Evolutionary conservation across 1,140 invertebrate species (phyloP).

Genomic region (Drosophila nigrodunni): DNA sequence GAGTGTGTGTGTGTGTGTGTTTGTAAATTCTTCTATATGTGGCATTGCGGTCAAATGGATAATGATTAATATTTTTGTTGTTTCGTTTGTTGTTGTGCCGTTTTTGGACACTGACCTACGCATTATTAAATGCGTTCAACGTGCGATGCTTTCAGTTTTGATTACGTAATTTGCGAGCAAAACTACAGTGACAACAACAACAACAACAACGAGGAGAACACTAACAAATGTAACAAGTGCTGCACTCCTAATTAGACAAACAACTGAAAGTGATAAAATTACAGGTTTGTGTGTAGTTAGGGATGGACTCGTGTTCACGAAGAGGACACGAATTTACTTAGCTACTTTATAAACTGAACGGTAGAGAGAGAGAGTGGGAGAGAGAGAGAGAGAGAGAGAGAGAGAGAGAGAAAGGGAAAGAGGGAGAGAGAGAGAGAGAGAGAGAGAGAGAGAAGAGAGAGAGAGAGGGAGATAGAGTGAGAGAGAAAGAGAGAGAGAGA

Average conservation of each 20-base stretch:
- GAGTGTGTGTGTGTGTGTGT: not conserved
- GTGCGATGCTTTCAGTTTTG: conserved; percentile 6
- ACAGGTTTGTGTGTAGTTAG: conserved; percentile 1
- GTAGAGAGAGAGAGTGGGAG: too few species aligned
- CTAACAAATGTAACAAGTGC: not conserved
- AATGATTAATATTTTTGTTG: not conserved
- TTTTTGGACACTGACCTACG: conserved; percentile 39
- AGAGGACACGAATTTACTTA: too few species aligned
- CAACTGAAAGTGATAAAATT: conserved; percentile 21
- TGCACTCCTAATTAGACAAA: conserved; percentile 22
- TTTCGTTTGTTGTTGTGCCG: not conserved
- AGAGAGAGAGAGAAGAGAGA: too few species aligned
- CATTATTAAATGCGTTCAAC: not conserved
- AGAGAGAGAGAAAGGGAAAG: too few species aligned
- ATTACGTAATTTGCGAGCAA: conserved; percentile 23
- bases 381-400: too few species aligned
- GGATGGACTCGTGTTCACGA: not conserved
- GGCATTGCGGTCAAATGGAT: conserved; percentile 18
- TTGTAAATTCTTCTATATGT: not conserved
- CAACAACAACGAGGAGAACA: not conserved
- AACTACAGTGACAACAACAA: conserved; percentile 11
- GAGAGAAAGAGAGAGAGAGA: too few species aligned
- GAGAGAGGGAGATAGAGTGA: too few species aligned
- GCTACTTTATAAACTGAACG: too few species aligned
- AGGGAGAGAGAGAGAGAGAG: too few species aligned